Evolutionary conservation across 2,888 invertebrate species (phyloP).

Genomic region (Pherbina coryleti): DNA sequence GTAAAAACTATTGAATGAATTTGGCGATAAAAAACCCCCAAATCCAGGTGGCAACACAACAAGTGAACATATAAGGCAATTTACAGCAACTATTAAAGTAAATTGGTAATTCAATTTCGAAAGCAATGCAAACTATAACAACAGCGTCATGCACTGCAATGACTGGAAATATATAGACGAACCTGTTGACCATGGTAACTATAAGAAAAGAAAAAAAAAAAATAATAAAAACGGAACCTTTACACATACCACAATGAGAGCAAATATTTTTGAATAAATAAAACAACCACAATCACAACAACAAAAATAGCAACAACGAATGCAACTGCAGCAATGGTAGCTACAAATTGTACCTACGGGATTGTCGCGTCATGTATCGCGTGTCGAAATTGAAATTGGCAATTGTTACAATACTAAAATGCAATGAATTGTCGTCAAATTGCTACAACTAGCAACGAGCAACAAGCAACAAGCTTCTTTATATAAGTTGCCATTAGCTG

Average conservation of each 20-base stretch:
- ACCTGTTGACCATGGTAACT: conserved; percentile 2
- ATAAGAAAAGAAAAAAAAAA: not conserved
- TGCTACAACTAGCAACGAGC: not conserved
- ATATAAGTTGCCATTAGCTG: not conserved
- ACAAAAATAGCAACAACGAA: not conserved
- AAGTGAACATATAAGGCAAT: too few relatives aligned
- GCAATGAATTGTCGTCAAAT: not conserved
- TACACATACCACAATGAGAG: not conserved
- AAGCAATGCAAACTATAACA: too few relatives aligned
- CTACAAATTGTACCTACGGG: conserved; percentile 6
- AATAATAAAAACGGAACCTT: too few relatives aligned
- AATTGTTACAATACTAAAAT: not conserved
- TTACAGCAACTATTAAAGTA: too few relatives aligned
- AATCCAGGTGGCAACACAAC: too few relatives aligned
- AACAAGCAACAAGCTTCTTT: not conserved
- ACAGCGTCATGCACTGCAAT: too few relatives aligned
- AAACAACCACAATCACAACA: not conserved
- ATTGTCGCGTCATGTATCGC: conserved; percentile 5
- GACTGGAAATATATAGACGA: not conserved
- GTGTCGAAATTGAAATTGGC: conserved; percentile 11
- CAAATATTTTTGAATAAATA: not conserved
- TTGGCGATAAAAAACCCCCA: too few relatives aligned
- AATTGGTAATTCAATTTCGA: too few relatives aligned
- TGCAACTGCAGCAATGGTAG: not conserved
- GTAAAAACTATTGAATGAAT: too few relatives aligned